Evolutionary conservation across 2,888 invertebrate species (phyloP).

Genomic region (Eilema caniola): DNA sequence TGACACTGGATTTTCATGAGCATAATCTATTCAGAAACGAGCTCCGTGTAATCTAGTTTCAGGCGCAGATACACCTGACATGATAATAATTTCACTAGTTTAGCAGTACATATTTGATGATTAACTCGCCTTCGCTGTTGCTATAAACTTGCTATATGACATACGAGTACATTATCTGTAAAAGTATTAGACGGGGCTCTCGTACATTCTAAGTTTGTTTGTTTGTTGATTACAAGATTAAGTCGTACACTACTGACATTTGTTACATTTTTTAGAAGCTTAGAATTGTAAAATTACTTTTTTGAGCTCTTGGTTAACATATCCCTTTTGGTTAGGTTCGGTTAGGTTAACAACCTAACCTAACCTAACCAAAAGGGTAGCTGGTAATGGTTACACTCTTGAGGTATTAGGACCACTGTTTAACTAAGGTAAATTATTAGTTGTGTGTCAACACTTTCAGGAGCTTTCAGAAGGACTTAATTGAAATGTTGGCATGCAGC

Average conservation of each 20-base stretch:
- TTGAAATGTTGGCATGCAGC: too few species aligned
- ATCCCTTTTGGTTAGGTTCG: too few species aligned
- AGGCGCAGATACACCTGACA: constrained; percentile 5
- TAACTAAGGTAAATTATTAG: too few species aligned
- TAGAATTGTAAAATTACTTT: too few species aligned
- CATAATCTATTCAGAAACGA: constrained; percentile 20
- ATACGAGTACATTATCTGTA: neutral
- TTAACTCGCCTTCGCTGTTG: neutral
- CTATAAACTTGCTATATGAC: neutral
- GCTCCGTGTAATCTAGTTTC: constrained; percentile 4
- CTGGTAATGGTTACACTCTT: too few species aligned
- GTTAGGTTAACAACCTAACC: too few species aligned
- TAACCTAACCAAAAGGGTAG: too few species aligned
- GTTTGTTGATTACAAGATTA: neutral
- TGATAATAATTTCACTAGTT: constrained; percentile 17
- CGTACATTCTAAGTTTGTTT: neutral
- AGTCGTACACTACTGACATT: neutral
- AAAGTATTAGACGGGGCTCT: neutral
- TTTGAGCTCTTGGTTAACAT: too few species aligned
- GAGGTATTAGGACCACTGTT: too few species aligned
- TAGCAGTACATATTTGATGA: constrained; percentile 6
- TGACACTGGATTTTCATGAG: constrained; percentile 5
- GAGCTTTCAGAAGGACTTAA: too few species aligned
- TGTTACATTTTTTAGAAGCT: too few species aligned
- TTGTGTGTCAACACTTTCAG: too few species aligned